Evolutionary conservation across 2,888 invertebrate species (phyloP), one percentile per base, ranked within the genome.

Genomic region (Prosapia bicincta): DNA sequence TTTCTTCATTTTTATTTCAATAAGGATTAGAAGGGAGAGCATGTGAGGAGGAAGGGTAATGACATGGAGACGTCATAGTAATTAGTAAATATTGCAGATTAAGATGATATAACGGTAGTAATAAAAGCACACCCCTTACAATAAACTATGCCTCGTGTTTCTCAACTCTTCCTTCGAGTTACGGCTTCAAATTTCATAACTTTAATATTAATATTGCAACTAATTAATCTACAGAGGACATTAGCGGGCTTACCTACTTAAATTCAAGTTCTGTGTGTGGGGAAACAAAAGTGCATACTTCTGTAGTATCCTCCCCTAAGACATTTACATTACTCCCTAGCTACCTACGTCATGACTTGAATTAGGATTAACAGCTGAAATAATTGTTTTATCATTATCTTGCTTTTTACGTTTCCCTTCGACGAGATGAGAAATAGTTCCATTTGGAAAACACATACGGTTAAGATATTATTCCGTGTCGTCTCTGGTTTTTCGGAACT

Each of bases 11-110:
- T 54, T 54, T 54, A 54, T 54, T 54, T 54, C 54, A 54, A 54
- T 54, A 54, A 54, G 54, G 54, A 54, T 54, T 54, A 54, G 38
- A 38, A 54, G 38, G 15, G 72, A 26, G 5, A 10, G 66, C 5
- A 32, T 30, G 23, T 67, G 72, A 30, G 38, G 9, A 66, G 66
- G 26, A 28, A 25, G 65, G 69, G 66, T 76, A 76, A 76, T 76
- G 76, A 72, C 76, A 73, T 70, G 70, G 73, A 70, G 69, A 73
- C 73, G 76, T 76, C 76, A 76, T 76, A 66, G 76, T 73, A 76
- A 76, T 76, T 76, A 76, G 76, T 76, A 76, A 76, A 76, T 76
- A 76, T 76, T 76, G 76, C 76, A 76, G 76, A 76, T 76, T 76
- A 76, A 76, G 76, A 76, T 76, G 76, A 76, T 76, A 76, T 76